Evolutionary conservation across 2,888 invertebrate species (phyloP).

Genomic region (Ennomos erosarius): DNA sequence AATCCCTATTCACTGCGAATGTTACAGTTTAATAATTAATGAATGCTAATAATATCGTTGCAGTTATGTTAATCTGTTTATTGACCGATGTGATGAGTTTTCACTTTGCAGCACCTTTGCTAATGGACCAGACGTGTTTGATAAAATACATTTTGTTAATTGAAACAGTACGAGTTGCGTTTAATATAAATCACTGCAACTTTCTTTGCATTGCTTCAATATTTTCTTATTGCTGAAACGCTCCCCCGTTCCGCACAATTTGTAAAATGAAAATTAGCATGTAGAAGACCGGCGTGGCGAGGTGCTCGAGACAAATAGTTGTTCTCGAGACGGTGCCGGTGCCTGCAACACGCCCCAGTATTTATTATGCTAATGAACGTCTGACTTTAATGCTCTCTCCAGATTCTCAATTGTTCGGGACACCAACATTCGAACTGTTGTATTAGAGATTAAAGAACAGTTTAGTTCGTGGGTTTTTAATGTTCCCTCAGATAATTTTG

Average conservation of each 20-base stretch:
- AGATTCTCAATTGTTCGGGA: constrained; percentile 21
- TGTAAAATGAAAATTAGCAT: constrained; percentile 68
- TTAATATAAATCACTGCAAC: no score
- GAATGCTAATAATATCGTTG: no score
- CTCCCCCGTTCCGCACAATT: constrained; percentile 47
- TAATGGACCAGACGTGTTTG: no score
- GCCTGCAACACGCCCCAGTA: constrained; percentile 46
- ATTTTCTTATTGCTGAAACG: constrained; percentile 17
- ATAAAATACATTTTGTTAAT: no score
- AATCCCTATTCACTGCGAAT: constrained; percentile 14
- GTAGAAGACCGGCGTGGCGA: constrained; percentile 54
- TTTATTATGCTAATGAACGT: constrained; percentile 76
- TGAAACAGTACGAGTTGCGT: no score
- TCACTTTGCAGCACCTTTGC: no score
- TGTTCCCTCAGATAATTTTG: no score
- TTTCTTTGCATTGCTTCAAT: neutral
- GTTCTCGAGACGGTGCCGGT: constrained; percentile 50
- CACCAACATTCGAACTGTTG: constrained; percentile 2
- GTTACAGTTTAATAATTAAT: neutral
- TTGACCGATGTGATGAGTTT: no score
- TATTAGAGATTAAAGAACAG: neutral
- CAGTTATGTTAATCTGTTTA: no score
- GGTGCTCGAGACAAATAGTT: constrained; percentile 64
- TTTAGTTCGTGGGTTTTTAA: neutral
- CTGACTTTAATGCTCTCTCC: constrained; percentile 27